Evolutionary conservation across 1,140 invertebrate species (phyloP).

Genomic region (Zaprionus camerounensis): DNA sequence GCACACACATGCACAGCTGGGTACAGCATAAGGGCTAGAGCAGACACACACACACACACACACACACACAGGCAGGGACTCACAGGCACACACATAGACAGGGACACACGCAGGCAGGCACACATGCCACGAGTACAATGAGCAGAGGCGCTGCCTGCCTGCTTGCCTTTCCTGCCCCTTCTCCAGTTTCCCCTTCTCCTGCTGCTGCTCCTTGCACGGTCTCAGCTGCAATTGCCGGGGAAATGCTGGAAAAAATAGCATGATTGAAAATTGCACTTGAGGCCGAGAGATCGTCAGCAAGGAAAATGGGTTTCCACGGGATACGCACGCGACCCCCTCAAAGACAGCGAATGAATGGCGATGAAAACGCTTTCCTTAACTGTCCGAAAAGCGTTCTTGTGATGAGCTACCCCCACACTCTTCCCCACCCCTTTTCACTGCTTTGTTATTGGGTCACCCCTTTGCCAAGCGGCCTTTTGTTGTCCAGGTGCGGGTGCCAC

Average conservation of each 20-base stretch:
- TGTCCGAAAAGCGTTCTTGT: constrained; percentile 37
- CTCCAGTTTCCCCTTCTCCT: background rate
- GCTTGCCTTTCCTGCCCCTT: background rate
- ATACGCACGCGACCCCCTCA: background rate
- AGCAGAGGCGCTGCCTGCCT: background rate
- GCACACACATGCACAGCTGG: constrained; percentile 18
- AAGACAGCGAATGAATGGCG: constrained; percentile 23
- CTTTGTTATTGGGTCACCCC: constrained; percentile 33
- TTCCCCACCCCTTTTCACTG: background rate
- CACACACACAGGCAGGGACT: background rate
- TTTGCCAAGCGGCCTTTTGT: constrained; percentile 31
- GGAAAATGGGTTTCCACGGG: constrained; percentile 12
- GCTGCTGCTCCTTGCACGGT: background rate
- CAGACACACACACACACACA: constrained; percentile 7
- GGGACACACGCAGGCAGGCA: constrained; percentile 2
- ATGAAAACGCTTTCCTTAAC: constrained; percentile 44
- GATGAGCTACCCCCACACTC: constrained; percentile 14
- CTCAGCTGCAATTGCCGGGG: constrained; percentile 60
- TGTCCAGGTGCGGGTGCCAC: constrained; percentile 51
- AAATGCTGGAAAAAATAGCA: constrained; percentile 68
- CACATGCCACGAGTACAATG: constrained; percentile 1
- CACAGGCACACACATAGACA: background rate
- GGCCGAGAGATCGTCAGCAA: constrained; percentile 34
- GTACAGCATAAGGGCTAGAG: constrained; percentile 7
- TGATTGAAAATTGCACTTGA: constrained; percentile 82